These are phyloP conservation scores for Circaetus gallicus DNA, from an alignment of 2,113 vertebrate species.

Conservation along the genomic window DNA sequence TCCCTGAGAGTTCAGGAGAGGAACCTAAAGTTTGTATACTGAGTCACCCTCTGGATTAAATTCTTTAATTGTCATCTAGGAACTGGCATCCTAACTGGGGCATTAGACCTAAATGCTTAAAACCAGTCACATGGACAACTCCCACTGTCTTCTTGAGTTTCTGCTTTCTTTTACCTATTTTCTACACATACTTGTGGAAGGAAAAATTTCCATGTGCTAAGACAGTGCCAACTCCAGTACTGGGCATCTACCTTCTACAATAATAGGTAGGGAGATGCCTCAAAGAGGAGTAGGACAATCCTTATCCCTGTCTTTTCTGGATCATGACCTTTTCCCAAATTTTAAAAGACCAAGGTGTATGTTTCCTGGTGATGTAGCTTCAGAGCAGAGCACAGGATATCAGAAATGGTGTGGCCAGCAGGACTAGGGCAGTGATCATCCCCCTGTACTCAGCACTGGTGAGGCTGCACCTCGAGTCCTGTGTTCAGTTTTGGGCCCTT, in stretches of 20 bases:
- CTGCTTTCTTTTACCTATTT: neutral
- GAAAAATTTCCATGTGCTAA: neutral
- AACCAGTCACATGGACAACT: neutral
- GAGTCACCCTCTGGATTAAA: neutral
- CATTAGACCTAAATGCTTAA: neutral
- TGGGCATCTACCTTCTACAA: neutral
- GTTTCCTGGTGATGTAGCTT: neutral
- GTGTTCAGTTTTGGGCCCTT: neutral
- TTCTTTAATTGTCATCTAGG: neutral
- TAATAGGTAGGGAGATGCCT: neutral
- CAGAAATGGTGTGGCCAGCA: rapidly evolving
- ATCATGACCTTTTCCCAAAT: neutral
- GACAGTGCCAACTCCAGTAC: rapidly evolving
- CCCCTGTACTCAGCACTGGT: rapidly evolving
- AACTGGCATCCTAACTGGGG: neutral
- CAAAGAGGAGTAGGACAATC: neutral
- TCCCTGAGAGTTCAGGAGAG: neutral
- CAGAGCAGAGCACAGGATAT: neutral
- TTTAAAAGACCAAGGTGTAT: neutral
- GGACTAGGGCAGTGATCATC: neutral
- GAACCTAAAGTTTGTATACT: neutral
- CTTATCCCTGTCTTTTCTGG: neutral
- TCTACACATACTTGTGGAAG: neutral
- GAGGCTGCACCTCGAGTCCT: neutral
- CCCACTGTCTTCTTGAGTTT: neutral